Percentiles rank a stretch among this genome's conserved stretches.
Conservation (phyloP, 2,113 vertebrate species). For the Anolis sagrei region DNA sequence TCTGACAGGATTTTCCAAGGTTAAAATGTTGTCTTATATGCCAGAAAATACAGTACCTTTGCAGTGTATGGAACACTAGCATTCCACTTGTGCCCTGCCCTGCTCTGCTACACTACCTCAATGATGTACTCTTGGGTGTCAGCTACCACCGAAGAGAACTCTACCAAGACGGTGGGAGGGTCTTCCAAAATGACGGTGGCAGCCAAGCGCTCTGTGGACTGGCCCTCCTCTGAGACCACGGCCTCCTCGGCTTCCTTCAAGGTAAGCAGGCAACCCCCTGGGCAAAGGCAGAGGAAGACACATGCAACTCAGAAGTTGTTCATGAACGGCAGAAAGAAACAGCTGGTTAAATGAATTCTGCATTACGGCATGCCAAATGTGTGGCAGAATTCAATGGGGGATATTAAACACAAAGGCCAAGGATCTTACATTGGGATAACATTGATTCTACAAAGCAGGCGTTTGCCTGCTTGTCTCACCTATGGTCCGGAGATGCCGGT, state of each 20-base stretch:
- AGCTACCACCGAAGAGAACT: slow-evolving; percentile 96
- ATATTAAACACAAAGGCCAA: not conserved
- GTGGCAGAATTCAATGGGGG: not conserved
- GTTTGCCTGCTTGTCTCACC: no score
- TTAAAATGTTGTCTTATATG: no score
- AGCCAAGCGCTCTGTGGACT: slow-evolving; percentile 74
- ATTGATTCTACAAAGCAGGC: no score
- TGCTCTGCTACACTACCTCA: slow-evolving; percentile 77
- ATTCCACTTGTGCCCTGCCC: fast-evolving
- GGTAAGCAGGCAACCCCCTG: slow-evolving; percentile 88
- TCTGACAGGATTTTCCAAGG: no score
- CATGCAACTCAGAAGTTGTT: not conserved
- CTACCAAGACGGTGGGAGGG: slow-evolving; percentile 92
- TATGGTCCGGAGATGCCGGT: slow-evolving; percentile 94
- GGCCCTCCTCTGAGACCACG: slow-evolving; percentile 76
- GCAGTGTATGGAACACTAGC: no score
- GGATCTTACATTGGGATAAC: not conserved
- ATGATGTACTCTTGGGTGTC: slow-evolving; percentile 99
- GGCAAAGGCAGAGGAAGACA: not conserved
- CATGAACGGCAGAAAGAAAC: not conserved
- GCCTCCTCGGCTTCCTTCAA: slow-evolving; percentile 80
- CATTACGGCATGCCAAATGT: not conserved
- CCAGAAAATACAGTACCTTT: no score
- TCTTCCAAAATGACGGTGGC: slow-evolving; percentile 87
- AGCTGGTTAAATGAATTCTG: not conserved